Evolutionary conservation across 2,797 vertebrate genomes (phyloP).

Genomic region (Muraenolepis orangiensis): DNA sequence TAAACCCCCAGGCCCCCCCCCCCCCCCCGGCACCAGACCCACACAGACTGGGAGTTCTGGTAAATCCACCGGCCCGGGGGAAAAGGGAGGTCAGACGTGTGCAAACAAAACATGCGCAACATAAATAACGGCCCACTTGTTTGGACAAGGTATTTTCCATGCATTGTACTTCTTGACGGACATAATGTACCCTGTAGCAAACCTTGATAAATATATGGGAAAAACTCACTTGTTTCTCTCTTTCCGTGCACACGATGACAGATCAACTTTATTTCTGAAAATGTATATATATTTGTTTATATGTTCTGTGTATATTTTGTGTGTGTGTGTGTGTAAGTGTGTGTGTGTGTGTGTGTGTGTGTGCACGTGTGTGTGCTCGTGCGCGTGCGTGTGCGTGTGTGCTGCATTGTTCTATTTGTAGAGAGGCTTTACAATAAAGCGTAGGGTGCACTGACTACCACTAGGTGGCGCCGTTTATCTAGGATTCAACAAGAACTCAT

Average conservation of each 20-base stretch:
- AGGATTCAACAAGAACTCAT: neutral
- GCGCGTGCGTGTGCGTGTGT: neutral
- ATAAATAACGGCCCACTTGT: neutral
- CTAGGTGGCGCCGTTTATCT: conserved; percentile 32
- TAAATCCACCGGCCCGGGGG: neutral
- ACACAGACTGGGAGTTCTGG: neutral
- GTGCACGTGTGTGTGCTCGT: conserved; percentile 6
- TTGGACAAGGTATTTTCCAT: neutral
- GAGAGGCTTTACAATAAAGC: neutral
- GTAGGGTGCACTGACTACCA: conserved; percentile 21
- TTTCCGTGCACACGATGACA: neutral
- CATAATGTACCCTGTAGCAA: neutral
- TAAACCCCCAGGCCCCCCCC: neutral
- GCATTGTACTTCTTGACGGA: neutral
- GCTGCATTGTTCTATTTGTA: neutral
- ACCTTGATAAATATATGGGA: neutral
- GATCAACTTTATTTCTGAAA: neutral
- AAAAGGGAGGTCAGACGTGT: neutral
- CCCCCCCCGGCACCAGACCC: neutral
- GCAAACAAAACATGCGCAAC: neutral
- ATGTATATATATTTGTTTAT: neutral
- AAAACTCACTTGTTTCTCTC: neutral
- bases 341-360: conserved; percentile 14
- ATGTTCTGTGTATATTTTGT: too few species aligned
- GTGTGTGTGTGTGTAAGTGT: neutral